phyloP scores from a whole-genome alignment of 2,797 vertebrate genomes.

The Pogonophryne albipinna region DNA sequence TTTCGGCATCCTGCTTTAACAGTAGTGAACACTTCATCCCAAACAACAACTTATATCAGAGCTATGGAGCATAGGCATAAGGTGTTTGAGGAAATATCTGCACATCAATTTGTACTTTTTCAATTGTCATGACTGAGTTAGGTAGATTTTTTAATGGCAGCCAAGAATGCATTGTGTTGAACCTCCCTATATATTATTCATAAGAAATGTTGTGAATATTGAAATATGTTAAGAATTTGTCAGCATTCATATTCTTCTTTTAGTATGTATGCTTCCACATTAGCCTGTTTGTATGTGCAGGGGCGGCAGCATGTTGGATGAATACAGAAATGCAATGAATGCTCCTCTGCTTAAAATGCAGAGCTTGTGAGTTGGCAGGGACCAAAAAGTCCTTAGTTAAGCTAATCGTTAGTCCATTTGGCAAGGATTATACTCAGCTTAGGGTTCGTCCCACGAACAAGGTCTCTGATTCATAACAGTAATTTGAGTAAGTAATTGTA shows the following conservation, averaged over 20 bases:
- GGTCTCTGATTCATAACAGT: slow-evolving; percentile 82
- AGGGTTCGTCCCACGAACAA: slow-evolving; percentile 73
- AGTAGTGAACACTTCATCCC: slow-evolving; percentile 41
- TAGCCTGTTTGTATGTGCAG: slow-evolving; percentile 45
- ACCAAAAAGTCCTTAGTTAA: slow-evolving; percentile 81
- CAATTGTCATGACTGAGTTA: slow-evolving; percentile 33
- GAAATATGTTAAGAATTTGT: background rate
- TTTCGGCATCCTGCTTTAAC: slow-evolving; percentile 46
- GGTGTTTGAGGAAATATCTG: slow-evolving; percentile 22
- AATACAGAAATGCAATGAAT: slow-evolving; percentile 77
- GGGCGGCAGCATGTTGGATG: slow-evolving; percentile 61
- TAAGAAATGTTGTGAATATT: slow-evolving; percentile 8
- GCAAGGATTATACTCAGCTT: slow-evolving; percentile 79
- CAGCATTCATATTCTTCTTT: slow-evolving; percentile 34
- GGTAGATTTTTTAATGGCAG: slow-evolving; percentile 29
- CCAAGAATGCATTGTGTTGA: slow-evolving; percentile 5
- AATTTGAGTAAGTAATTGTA: slow-evolving; percentile 78
- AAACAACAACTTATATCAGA: slow-evolving; percentile 27
- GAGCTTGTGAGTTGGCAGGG: slow-evolving; percentile 74
- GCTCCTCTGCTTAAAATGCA: slow-evolving; percentile 77
- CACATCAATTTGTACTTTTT: slow-evolving; percentile 1
- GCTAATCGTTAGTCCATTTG: slow-evolving; percentile 83
- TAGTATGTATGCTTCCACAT: slow-evolving; percentile 29
- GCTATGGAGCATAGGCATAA: slow-evolving; percentile 1
- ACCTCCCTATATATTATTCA: slow-evolving; percentile 22